Base-by-base conservation (phyloP, 2,113 vertebrate genomes). In the Speoplatyrhinus poulsoni region DNA sequence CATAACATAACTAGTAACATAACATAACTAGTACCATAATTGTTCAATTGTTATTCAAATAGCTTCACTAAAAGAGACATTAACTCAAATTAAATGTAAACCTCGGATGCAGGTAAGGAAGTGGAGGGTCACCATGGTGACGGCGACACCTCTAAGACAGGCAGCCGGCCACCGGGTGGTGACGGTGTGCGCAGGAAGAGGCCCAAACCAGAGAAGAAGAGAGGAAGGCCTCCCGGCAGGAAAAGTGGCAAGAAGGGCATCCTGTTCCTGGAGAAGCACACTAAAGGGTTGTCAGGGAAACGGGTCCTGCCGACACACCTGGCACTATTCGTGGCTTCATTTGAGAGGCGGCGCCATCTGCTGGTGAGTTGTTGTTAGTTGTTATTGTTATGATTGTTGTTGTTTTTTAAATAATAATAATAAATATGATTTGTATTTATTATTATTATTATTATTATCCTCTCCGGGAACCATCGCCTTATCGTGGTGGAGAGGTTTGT, bases 321-420 rank as follows among this genome's bases (percentile, higher is more conserved):
- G 65, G 70, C 85, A 0, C 84, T 89, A 13, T 91, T 96, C 56
- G 79, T 95, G 75, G 89, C 90, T n/a, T 93, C 93, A 66, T 96
- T 96, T 78, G 94, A 96, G 87, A 93, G 93, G 81, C 94, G 92
- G 83, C 88, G 95, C 61, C 86, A 95, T 5, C 91, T 96, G 4
- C 84, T 96, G 12, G 95, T 96, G 91, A 94, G 95, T 95, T 10
- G 8, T 58, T 32, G 4, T 19, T 17, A 6, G 2, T 58, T 32
- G 4, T 19, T 17, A 9, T 41, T 15, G 57, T 9, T 53, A 7
- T 54, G 3, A n/a, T 1, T 49, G 11, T 12, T 10, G 6, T 36
- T 46, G 8, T 9, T 56, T 11, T 58, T 26, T 68, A 46, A 19
- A 26, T 17, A 3, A 19, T 10, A n/a, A 3, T 32, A 46, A 32